Evolutionary conservation across 1,140 invertebrate genomes (phyloP), one percentile per base, ranked within the genome.

Genomic region (Ridgeia piscesae): DNA sequence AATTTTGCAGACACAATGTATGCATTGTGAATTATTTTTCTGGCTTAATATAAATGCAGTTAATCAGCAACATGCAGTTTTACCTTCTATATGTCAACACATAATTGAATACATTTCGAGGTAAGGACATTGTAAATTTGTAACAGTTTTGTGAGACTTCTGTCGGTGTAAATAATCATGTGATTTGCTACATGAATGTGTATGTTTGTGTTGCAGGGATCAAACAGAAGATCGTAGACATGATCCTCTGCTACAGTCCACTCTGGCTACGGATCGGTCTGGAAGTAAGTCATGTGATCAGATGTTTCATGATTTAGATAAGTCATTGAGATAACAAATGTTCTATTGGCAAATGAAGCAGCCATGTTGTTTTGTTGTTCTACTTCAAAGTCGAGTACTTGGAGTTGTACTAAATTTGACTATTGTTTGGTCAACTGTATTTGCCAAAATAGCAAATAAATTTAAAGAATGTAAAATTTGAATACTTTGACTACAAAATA

Each of bases 241-340:
- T 99, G 88, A 96, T 99, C 33, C 96, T 99, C 0, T 97, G 97
- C 92, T 99, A 99, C 94, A 99, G 99, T 96, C 98, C 98, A 0
- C 96, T 99, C 0, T 99, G 98, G 98, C 96, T 99, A 34, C 96
- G 98, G 93, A 97, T 99, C 89, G 98, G 98, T 0, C 96, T 99
- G 6, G 98, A 99, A 96, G 97, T 96, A 94, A 92, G 92, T 93
- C 6, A n/a, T n/a, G 8, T 90, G 33, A 33, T 90, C 14, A 91
- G 11, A 27, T 4, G 1, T 14, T 21, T 21, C 27, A 77, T 31
- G 14, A 2, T 77, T 14, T 21, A 77, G 27, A 9, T 77, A 27
- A 31, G 27, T 0, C 2, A 21, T 21, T 17, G 27, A 27, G 58
- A 77, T 2, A 17, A 21, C 17, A 0, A 1, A 77, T 21, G 27